phyloP scores from a whole-genome alignment of 2,888 invertebrate genomes.

The Platerodrilus igneus region DNA sequence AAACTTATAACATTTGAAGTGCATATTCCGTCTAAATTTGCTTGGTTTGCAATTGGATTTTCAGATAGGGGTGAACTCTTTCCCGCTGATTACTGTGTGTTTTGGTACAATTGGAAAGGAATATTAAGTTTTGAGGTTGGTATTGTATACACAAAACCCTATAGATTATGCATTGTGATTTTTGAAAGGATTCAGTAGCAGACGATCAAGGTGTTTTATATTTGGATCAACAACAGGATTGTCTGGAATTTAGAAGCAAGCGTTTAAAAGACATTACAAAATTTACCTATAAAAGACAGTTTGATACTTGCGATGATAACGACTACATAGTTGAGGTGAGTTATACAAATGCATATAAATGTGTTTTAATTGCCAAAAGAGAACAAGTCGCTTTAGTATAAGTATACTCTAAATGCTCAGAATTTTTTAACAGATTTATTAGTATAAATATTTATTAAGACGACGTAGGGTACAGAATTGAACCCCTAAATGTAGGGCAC shows the following conservation, averaged over 20 bases:
- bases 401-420: too few species aligned
- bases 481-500: too few species aligned
- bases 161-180: constrained; percentile 19
- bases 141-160: neutral
- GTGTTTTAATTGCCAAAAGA: too few species aligned
- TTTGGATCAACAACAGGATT: constrained; percentile 71
- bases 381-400: too few species aligned
- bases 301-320: constrained; percentile 77
- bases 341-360: too few species aligned
- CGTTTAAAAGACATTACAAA: constrained; percentile 55
- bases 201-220: constrained; percentile 61
- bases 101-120: constrained; percentile 69
- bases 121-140: constrained; percentile 54
- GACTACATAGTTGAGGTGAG: constrained; percentile 73
- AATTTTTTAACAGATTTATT: too few species aligned
- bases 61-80: constrained; percentile 71
- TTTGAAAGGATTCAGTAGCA: constrained; percentile 71
- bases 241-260: constrained; percentile 55
- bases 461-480: too few species aligned
- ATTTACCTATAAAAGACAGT: constrained; percentile 70
- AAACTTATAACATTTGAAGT: constrained; percentile 51
- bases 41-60: constrained; percentile 83
- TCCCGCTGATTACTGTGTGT: constrained; percentile 75
- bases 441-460: too few species aligned
- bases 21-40: constrained; percentile 49